phyloP scores from a whole-genome alignment of 2,113 vertebrate species.

The Monarcha castaneiventris region DNA sequence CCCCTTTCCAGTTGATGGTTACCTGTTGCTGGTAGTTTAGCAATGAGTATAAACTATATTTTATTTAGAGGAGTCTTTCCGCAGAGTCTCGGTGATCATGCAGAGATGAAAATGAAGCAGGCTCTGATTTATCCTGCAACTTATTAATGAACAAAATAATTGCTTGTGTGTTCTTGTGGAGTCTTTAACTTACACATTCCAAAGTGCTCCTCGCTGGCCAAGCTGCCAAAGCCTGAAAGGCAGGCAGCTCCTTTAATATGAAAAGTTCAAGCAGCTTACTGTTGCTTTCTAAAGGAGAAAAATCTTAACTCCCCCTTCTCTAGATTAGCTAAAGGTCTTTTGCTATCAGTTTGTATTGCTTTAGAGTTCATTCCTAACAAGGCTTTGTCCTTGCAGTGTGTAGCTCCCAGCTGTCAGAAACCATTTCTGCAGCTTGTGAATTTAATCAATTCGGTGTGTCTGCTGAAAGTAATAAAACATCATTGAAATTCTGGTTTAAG shows the following conservation, averaged over 20 bases:
- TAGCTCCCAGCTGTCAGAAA: constrained; percentile 19
- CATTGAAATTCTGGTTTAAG: constrained; percentile 29
- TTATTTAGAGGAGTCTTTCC: neutral
- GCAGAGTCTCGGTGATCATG: fast-evolving
- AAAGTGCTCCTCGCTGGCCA: neutral
- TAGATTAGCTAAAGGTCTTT: constrained; percentile 6
- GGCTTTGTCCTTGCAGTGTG: constrained; percentile 7
- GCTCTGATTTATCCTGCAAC: neutral
- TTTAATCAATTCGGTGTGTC: constrained; percentile 7
- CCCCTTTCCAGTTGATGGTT: neutral
- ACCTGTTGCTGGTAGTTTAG: neutral
- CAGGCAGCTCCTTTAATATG: neutral
- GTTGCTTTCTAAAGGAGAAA: neutral
- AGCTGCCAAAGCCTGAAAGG: neutral
- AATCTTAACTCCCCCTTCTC: neutral
- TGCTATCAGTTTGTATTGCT: neutral
- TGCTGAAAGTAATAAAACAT: constrained; percentile 36
- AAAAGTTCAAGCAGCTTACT: neutral
- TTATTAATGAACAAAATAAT: neutral
- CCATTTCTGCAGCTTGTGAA: neutral
- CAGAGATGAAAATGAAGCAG: neutral
- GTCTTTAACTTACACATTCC: neutral
- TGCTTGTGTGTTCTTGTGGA: neutral
- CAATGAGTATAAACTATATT: neutral
- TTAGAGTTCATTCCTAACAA: neutral